Conservation (phyloP, 2,888 invertebrate genomes). For the Zonitis immaculata region DNA sequence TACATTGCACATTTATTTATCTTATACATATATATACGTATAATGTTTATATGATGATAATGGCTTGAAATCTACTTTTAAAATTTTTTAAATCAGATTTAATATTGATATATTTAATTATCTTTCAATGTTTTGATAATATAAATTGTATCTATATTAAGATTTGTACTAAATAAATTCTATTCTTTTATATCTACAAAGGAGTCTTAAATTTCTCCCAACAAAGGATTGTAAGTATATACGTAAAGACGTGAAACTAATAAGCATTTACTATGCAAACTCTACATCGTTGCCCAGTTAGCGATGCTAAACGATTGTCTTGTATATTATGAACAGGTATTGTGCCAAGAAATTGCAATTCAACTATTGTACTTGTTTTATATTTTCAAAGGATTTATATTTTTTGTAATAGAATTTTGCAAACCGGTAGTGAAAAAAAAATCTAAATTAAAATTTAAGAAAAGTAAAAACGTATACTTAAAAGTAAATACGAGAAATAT, state of each 20-base stretch:
- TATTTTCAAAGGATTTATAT: neutral
- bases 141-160: neutral
- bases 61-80: neutral
- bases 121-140: no score
- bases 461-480: neutral
- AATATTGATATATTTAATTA: no score
- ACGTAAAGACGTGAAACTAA: constrained; percentile 31
- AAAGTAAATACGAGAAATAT: neutral
- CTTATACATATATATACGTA: constrained; percentile 3
- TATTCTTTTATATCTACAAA: constrained; percentile 29
- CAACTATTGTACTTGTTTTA: neutral
- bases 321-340: constrained; percentile 24
- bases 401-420: neutral
- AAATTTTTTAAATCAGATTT: neutral
- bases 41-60: constrained; percentile 2
- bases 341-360: constrained; percentile 19
- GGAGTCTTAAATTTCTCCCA: constrained; percentile 34
- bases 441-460: neutral
- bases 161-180: constrained; percentile 31
- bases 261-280: constrained; percentile 31
- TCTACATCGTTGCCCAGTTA: constrained; percentile 22
- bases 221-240: constrained; percentile 31
- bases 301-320: constrained; percentile 27
- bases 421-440: no score
- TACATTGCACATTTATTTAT: constrained; percentile 33